Evolutionary conservation across 2,888 invertebrate species (phyloP), one percentile per base, ranked within the genome.

Genomic region (Rapana venosa): DNA sequence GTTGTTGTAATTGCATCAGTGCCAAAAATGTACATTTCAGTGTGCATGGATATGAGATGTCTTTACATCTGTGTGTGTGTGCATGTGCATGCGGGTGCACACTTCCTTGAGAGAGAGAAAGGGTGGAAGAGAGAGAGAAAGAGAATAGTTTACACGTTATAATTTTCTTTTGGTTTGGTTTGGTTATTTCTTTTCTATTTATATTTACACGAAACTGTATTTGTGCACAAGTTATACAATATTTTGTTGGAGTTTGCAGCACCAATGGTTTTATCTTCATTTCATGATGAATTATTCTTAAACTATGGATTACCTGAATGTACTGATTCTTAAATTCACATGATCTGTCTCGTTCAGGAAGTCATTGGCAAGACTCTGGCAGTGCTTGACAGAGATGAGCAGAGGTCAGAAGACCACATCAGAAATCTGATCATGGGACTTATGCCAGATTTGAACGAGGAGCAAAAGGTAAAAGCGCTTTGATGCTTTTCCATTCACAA

Each of bases 281-380:
- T 66, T 22, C 1, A 66, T 2, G 13, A 1, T 66, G 66, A 26
- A 66, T 22, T 66, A 66, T 66, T 2, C 6, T 66, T 26, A 66
- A 66, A 66, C 17, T 66, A 13, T 66, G 1, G 2, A 22, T 66
- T 77, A n/a, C 47, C 47, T 47, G 47, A 47, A 47, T 47, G 47
- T 47, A 47, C 47, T 2, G 47, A 47, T 47, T 47, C 47, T 47
- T 8, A 47, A 47, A 47, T 47, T 47, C 47, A 2, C 47, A 47
- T 47, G 47, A 47, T 47, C 47, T 77, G 77, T 30, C 6, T 77
- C 6, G 15, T 79, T 15, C 83, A 88, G 89, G 89, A 89, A 30
- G 56, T 85, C 1, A 89, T 89, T 36, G 89, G 89, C 26, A 89
- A 89, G 20, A 85, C 85, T 17, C 56, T 89, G 15, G 74, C 89